Evolutionary conservation across 35 echinoderm and acorn worm genomes (phyloP).

Genomic region (Heliocidaris tuberculata): DNA sequence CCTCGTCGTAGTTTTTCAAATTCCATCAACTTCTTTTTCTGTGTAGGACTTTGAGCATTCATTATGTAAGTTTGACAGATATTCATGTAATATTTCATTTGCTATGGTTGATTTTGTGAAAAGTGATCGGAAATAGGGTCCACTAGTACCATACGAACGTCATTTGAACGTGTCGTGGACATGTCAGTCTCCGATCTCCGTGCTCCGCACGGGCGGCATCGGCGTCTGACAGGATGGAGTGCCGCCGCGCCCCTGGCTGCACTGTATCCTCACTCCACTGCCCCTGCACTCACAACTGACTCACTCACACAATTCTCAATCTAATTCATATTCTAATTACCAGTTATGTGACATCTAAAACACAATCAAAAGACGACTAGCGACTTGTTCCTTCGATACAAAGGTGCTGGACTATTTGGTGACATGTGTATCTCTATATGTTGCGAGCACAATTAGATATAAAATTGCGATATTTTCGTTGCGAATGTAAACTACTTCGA

Average conservation of each 20-base stretch:
- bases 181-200: too few relatives aligned
- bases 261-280: neutral
- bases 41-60: too few relatives aligned
- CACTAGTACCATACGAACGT: too few relatives aligned
- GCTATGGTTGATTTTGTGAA: too few relatives aligned
- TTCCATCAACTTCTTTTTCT: too few relatives aligned
- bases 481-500: neutral
- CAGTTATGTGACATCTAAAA: neutral
- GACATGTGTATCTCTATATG: neutral
- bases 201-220: neutral
- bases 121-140: too few relatives aligned
- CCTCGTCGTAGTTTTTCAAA: too few relatives aligned
- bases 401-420: neutral
- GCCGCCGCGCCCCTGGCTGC: neutral
- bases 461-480: neutral
- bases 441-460: neutral
- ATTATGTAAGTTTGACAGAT: too few relatives aligned
- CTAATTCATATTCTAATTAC: neutral
- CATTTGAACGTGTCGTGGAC: too few relatives aligned
- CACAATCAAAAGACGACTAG: neutral
- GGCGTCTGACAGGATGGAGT: too few relatives aligned
- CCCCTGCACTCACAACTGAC: neutral
- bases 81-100: too few relatives aligned
- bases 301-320: neutral
- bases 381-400: neutral